A percentile compares a stretch with the other conserved stretches of the same genome.
phyloP scores from a whole-genome alignment of 2,888 invertebrate genomes.

The Drosophila merina region DNA sequence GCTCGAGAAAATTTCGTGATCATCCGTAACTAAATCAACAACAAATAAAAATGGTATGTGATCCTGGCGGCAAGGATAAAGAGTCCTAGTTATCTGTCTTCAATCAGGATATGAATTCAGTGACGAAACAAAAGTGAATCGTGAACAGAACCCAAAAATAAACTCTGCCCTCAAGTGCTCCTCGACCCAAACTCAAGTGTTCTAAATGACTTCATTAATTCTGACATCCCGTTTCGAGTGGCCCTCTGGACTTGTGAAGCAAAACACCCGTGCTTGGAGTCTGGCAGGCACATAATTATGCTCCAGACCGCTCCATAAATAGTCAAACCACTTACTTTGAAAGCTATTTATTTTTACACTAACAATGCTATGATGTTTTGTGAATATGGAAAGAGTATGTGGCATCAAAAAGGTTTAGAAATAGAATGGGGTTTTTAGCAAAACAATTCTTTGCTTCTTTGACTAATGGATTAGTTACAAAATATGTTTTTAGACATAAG shows the following conservation, averaged over 20 bases:
- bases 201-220: constrained; percentile 56
- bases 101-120: constrained; percentile 28
- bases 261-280: constrained; percentile 50
- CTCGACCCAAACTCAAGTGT: constrained; percentile 58
- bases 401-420: neutral
- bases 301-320: constrained; percentile 21
- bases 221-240: constrained; percentile 59
- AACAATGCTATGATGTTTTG: neutral
- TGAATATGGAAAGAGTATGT: neutral
- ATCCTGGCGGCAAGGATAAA: constrained; percentile 38
- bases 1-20: constrained; percentile 72
- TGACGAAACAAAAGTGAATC: constrained; percentile 14
- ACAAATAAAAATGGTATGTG: constrained; percentile 52
- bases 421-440: neutral
- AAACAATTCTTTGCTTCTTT: neutral
- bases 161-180: constrained; percentile 43
- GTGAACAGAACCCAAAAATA: constrained; percentile 22
- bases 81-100: constrained; percentile 19
- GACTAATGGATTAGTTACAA: too few relatives aligned
- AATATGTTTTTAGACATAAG: too few relatives aligned
- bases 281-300: constrained; percentile 32
- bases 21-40: constrained; percentile 13
- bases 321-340: constrained; percentile 9
- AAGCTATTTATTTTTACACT: neutral
- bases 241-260: constrained; percentile 37